Evolutionary conservation across 2,888 invertebrate species (phyloP), one percentile per base, ranked within the genome.

Genomic region (Chloroclysta siterata): DNA sequence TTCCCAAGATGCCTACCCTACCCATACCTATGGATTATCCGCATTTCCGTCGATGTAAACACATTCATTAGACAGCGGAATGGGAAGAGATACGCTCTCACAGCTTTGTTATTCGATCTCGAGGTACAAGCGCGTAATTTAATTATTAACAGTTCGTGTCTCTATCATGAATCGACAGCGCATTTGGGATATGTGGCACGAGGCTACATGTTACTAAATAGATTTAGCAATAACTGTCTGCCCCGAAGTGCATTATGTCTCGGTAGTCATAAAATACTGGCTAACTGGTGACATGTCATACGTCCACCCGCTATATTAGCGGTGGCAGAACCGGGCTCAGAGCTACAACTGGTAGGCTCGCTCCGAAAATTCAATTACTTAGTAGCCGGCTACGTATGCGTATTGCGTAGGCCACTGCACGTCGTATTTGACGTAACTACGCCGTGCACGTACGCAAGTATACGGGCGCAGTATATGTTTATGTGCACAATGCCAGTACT

Each of bases 311-410:
- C 66, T 75, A 80, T 83, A 84, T 83, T 82, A 82, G 82, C 76
- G 79, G 72, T 63, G 69, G 75, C 70, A 64, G 76, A 65, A 70
- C 69, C 69, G 68, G 51, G 72, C 78, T 70, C 76, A 67, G 75
- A 75, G 76, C 79, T 79, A 79, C 79, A 77, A 76, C 71, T n/a
- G 73, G 73, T 75, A 78, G 72, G 74, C 76, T 80, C 81, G 74
- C 75, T 15, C 84, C 82, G 81, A 85, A 89, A 89, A 89, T 89
- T 88, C 82, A 89, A 89, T 90, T 88, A 89, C 87, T 88, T 84
- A 85, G 72, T 83, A 84, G 70, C 76, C 76, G 72, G 72, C 75
- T 77, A 76, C 79, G 81, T 84, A 82, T 81, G 84, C 80, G 81
- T 78, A 75, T 72, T 81, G 81, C 81, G 82, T 83, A 74, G 61